phyloP scores from a whole-genome alignment of 2,113 vertebrate species.

The Mohoua ochrocephala region DNA sequence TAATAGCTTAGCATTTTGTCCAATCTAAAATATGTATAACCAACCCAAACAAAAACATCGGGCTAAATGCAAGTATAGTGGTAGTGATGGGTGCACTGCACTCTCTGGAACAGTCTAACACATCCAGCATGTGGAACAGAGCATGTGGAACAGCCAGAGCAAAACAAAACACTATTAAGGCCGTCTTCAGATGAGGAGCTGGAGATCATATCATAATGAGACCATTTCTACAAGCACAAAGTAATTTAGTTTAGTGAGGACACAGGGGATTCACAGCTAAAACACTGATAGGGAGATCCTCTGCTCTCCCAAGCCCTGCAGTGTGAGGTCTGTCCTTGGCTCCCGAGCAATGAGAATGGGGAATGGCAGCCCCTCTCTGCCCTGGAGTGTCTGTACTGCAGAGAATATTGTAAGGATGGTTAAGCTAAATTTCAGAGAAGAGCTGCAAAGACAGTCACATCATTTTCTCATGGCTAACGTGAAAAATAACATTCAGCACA shows the following conservation, averaged over 20 bases:
- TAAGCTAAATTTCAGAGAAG: not conserved
- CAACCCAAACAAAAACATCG: not conserved
- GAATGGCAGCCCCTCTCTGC: not conserved
- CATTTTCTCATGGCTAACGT: not conserved
- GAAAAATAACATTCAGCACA: not conserved
- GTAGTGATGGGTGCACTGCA: not conserved
- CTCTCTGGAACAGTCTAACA: not conserved
- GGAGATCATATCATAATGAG: not conserved
- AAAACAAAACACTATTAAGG: not conserved
- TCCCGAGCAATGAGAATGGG: fast-evolving
- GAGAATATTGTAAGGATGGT: not conserved
- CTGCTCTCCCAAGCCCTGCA: not conserved
- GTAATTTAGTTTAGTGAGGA: not conserved
- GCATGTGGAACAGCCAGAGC: not conserved
- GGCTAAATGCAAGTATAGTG: not conserved
- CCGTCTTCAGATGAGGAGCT: not conserved
- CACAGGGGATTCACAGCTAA: fast-evolving
- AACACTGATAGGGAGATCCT: not conserved
- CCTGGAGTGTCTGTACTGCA: not conserved
- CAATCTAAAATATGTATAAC: not conserved
- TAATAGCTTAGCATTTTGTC: not conserved
- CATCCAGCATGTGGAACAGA: not conserved
- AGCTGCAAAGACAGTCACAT: not conserved
- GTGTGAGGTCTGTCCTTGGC: not conserved
- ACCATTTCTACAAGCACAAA: not conserved